Base-by-base conservation (phyloP, 2,797 vertebrate species). In the Channa striata region DNA sequence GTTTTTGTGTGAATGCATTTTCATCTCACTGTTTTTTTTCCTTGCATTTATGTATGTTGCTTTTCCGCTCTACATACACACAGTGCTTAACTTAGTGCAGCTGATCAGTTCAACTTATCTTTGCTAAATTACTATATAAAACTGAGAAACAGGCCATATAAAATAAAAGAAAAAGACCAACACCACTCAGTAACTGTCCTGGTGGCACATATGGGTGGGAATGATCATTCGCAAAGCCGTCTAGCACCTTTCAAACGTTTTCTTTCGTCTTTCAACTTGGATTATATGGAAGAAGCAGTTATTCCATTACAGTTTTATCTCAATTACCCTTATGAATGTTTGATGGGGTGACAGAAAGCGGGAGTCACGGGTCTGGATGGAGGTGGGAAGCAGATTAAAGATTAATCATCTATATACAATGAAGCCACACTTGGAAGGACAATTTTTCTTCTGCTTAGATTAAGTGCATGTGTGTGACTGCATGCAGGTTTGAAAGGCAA, bases 241-340 rank as follows among this genome's bases (percentile, higher is more conserved):
- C 90, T 89, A 44, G 70, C 90, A 82, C 83, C 75, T 62, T 20
- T 74, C 61, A 65, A 82, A 80, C 5, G 57, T 76, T 81, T 81
- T 25, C 48, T 48, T 65, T 56, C 70, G 67, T 78, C 73, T 86
- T 74, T 74, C 82, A 70, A 74, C 54, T 0, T 14, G 66, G 77
- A 62, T 59, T 71, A 36, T 62, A 59, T 3, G 12, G 64, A 59
- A 49, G 74, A 67, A 63, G 72, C 33, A 0, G n/a, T 77, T 76
- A n/a, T 80, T 68, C 78, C 85, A 86, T 86, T 89, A 84, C 44
- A 59, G 82, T 52, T 92, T 94, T 90, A 93, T 93, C 90, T 94
- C 92, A n/a, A 81, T 93, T 93, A 93, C 92, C 66, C 49, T 74
- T 4, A 92, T 94, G 63, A 93, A 94, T 91, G 59, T 93, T 93